Evolutionary conservation across 2,797 vertebrate species (phyloP).

Genomic region (Eupleurogrammus muticus): DNA sequence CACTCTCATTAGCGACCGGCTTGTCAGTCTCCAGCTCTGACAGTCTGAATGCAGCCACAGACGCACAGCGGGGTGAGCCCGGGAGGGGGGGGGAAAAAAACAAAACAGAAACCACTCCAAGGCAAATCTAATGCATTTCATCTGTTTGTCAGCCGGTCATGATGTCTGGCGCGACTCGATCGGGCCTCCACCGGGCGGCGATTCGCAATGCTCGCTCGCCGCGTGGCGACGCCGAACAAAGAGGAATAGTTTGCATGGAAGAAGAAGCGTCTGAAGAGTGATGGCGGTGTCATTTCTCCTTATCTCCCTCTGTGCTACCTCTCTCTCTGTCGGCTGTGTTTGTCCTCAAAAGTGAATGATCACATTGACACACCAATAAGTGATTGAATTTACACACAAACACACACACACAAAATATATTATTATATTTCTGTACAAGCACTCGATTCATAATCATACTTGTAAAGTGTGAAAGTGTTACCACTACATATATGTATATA

Average conservation of each 20-base stretch:
- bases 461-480: too few relatives aligned
- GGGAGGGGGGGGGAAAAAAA: slow-evolving; percentile 15
- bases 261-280: slow-evolving; percentile 45
- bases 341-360: slow-evolving; percentile 74
- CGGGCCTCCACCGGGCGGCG: slow-evolving; percentile 30
- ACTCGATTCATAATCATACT: too few relatives aligned
- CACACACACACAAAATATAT: background rate
- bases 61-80: slow-evolving; percentile 35
- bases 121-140: slow-evolving; percentile 40
- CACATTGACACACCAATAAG: slow-evolving; percentile 54
- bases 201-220: slow-evolving; percentile 41
- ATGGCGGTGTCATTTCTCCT: slow-evolving; percentile 44
- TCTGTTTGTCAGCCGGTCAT: slow-evolving; percentile 50
- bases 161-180: slow-evolving; percentile 54
- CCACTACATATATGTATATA: too few relatives aligned
- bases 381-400: slow-evolving; percentile 13
- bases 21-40: slow-evolving; percentile 40
- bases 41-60: slow-evolving; percentile 28
- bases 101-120: slow-evolving; percentile 28
- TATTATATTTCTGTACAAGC: too few relatives aligned
- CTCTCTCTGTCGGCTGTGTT: slow-evolving; percentile 42
- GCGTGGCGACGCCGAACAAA: slow-evolving; percentile 41
- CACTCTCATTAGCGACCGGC: slow-evolving; percentile 48
- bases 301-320: slow-evolving; percentile 44
- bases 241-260: slow-evolving; percentile 53